These are phyloP conservation scores for Pachycephus smyrnensis DNA, from an alignment of 2,888 invertebrate species.

Conservation along the genomic window DNA sequence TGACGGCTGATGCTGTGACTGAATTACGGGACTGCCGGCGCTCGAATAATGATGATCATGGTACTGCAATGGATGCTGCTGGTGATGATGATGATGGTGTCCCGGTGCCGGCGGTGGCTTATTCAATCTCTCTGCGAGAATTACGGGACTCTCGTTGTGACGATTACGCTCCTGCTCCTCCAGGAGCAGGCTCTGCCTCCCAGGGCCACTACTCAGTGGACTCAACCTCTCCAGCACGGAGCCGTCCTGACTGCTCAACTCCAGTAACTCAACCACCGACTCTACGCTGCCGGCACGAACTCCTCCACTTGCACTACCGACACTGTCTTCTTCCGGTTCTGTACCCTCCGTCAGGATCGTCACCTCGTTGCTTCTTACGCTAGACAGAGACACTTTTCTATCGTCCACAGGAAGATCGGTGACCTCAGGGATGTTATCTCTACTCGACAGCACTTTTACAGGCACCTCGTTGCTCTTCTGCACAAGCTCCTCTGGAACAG, in stretches of 20 bases:
- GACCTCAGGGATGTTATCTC: constrained; percentile 23
- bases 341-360: constrained; percentile 57
- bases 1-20: neutral
- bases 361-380: constrained; percentile 33
- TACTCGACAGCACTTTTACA: constrained; percentile 24
- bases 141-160: constrained; percentile 65
- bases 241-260: constrained; percentile 58
- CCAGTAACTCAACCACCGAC: constrained; percentile 54
- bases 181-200: constrained; percentile 61
- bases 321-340: constrained; percentile 63
- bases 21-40: constrained; percentile 26
- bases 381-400: constrained; percentile 9
- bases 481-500: constrained; percentile 22
- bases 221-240: constrained; percentile 67
- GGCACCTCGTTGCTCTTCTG: constrained; percentile 28
- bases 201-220: constrained; percentile 62
- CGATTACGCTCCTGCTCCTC: constrained; percentile 63
- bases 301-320: constrained; percentile 54
- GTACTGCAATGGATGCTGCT: constrained; percentile 26
- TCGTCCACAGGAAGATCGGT: constrained; percentile 23
- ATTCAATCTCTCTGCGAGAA: constrained; percentile 62
- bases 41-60: constrained; percentile 31
- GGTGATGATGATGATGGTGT: constrained; percentile 27
- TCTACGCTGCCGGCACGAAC: constrained; percentile 49
- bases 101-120: constrained; percentile 51